phyloP scores from a whole-genome alignment of 2,797 vertebrate genomes.

The Lindbergichthys nudifrons region DNA sequence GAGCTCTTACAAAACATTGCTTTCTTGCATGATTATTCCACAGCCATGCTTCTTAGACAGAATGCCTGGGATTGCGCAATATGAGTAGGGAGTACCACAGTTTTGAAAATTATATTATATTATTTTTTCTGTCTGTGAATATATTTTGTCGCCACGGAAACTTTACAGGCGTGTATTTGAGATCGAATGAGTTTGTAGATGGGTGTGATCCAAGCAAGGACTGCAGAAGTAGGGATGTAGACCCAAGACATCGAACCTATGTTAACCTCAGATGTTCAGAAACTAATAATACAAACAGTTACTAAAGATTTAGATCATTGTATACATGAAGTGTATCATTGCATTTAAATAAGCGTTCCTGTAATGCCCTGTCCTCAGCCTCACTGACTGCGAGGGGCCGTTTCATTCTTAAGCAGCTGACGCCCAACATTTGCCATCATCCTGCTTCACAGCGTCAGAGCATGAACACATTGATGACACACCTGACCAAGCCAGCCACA shows the following conservation, averaged over 20 bases:
- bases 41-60: not conserved
- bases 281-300: too few species aligned
- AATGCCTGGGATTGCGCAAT: not conserved
- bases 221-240: too few species aligned
- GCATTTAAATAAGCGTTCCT: constrained; percentile 4
- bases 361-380: constrained; percentile 15
- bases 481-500: constrained; percentile 52
- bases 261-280: not conserved
- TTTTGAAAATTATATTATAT: too few species aligned
- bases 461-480: constrained; percentile 56
- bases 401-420: constrained; percentile 68
- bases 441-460: constrained; percentile 45
- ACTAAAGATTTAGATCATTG: not conserved
- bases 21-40: not conserved
- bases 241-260: not conserved
- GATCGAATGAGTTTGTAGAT: too few species aligned
- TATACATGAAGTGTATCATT: not conserved
- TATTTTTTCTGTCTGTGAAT: too few species aligned
- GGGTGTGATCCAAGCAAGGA: too few species aligned
- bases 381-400: constrained; percentile 16
- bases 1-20: not conserved
- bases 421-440: constrained; percentile 40
- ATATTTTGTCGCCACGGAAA: too few species aligned
- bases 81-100: not conserved
- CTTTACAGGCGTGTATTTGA: too few species aligned